A percentile compares a stretch with the other conserved stretches of the same genome.
Conservation (phyloP, 2,797 vertebrate genomes). For the Micromesistius poutassou region DNA sequence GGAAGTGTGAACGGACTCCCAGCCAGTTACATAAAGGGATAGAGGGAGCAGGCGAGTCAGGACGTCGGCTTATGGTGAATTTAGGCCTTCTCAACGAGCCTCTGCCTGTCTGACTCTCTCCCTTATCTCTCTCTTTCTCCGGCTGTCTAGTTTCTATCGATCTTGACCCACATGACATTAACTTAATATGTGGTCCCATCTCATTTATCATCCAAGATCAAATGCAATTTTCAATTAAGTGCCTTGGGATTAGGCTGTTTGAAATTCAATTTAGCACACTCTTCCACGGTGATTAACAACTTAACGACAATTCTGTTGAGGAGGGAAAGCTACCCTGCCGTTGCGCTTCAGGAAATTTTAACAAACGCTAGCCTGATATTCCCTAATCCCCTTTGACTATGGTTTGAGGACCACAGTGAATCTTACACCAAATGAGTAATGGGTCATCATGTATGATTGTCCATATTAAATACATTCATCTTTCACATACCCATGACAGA, state of each 20-base stretch:
- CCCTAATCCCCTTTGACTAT: background rate
- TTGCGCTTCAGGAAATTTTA: background rate
- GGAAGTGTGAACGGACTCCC: slow-evolving; percentile 44
- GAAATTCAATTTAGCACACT: slow-evolving; percentile 14
- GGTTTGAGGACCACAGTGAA: background rate
- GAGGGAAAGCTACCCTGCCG: background rate
- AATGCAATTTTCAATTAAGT: slow-evolving; percentile 35
- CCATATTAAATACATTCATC: background rate
- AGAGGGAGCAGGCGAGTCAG: slow-evolving; percentile 58
- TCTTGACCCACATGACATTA: slow-evolving; percentile 16
- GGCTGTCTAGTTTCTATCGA: slow-evolving; percentile 20
- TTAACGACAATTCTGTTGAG: background rate
- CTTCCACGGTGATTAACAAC: slow-evolving; percentile 14
- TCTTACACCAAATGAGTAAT: background rate
- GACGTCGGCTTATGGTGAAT: slow-evolving; percentile 36
- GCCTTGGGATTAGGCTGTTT: slow-evolving; percentile 12
- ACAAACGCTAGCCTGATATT: background rate
- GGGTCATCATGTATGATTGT: background rate
- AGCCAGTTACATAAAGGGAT: slow-evolving; percentile 54
- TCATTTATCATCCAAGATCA: slow-evolving; percentile 18
- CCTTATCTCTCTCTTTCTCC: slow-evolving; percentile 32
- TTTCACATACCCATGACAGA: background rate
- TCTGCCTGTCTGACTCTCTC: slow-evolving; percentile 21
- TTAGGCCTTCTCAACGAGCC: slow-evolving; percentile 42
- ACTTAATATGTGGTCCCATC: background rate